A percentile compares a stretch with the other conserved stretches of the same genome.
Conservation (phyloP, 2,797 vertebrate genomes). For the Hydrocynus forskahlii region DNA sequence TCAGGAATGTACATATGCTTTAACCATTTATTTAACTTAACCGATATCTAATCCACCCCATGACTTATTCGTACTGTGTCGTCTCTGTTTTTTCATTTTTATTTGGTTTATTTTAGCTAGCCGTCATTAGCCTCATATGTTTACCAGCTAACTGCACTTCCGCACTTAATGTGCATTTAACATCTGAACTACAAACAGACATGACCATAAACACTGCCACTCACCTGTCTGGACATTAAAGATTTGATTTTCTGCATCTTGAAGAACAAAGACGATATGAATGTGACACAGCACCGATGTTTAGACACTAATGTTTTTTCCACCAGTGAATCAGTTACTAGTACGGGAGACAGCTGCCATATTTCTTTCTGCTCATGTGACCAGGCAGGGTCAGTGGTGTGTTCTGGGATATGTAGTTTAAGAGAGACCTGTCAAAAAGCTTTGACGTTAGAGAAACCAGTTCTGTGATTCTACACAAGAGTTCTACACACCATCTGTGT, state of each 20-base stretch:
- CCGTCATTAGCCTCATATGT: constrained; percentile 48
- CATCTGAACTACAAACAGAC: background rate
- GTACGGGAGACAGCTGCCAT: constrained; percentile 82
- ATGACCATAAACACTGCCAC: constrained; percentile 31
- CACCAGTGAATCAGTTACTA: constrained; percentile 61
- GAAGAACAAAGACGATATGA: constrained; percentile 9
- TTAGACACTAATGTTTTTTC: constrained; percentile 40
- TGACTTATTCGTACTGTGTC: background rate
- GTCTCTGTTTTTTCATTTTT: background rate
- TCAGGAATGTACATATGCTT: too few relatives aligned
- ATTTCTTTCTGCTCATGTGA: constrained; percentile 82
- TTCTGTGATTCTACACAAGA: too few relatives aligned
- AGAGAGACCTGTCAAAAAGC: too few relatives aligned
- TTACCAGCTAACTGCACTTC: constrained; percentile 59
- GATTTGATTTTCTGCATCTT: constrained; percentile 98
- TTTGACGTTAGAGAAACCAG: too few relatives aligned
- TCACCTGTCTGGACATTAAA: constrained; percentile 95
- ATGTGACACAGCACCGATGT: background rate
- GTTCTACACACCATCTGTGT: too few relatives aligned
- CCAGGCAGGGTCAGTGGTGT: constrained; percentile 32
- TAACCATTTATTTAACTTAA: too few relatives aligned
- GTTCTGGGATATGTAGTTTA: constrained; percentile 80
- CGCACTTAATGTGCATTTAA: constrained; percentile 21
- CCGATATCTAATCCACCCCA: too few relatives aligned
- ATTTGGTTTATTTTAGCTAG: background rate